Conservation (phyloP, 2,797 vertebrate species). For the Micrastur ruficollis region DNA sequence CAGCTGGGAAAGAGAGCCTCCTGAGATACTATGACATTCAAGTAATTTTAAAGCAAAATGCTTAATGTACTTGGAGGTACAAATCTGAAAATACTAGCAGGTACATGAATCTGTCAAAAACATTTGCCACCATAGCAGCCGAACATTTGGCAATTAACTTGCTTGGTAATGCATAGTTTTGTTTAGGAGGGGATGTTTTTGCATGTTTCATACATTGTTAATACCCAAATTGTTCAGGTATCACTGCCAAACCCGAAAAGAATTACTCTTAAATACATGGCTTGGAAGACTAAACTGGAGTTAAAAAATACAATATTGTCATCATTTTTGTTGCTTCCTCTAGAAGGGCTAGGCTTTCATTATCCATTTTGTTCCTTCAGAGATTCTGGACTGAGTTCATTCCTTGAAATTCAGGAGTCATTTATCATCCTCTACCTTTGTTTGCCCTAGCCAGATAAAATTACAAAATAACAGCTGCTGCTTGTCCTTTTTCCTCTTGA, state of each 20-base stretch:
- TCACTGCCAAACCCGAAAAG: background rate
- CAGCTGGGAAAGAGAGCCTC: background rate
- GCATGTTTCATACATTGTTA: background rate
- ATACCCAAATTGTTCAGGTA: background rate
- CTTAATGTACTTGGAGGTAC: background rate
- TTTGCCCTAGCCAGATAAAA: constrained; percentile 28
- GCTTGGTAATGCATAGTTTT: background rate
- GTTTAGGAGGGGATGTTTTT: background rate
- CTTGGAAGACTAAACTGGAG: background rate
- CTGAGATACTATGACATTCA: background rate
- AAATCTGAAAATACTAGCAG: background rate
- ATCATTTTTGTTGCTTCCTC: background rate
- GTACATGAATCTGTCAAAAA: background rate
- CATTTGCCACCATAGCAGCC: background rate
- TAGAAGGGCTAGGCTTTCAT: background rate
- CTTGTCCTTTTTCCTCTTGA: background rate
- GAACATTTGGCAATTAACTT: background rate
- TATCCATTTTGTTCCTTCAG: background rate
- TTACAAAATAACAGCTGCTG: constrained; percentile 34
- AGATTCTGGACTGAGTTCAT: background rate
- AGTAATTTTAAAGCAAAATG: background rate
- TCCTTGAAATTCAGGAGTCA: constrained; percentile 14
- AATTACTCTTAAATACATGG: background rate
- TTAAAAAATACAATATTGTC: background rate
- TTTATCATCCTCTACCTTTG: constrained; percentile 9